These are phyloP conservation scores for Pseudochromis fuscus DNA, from an alignment of 2,797 vertebrate species.

Conservation along the genomic window DNA sequence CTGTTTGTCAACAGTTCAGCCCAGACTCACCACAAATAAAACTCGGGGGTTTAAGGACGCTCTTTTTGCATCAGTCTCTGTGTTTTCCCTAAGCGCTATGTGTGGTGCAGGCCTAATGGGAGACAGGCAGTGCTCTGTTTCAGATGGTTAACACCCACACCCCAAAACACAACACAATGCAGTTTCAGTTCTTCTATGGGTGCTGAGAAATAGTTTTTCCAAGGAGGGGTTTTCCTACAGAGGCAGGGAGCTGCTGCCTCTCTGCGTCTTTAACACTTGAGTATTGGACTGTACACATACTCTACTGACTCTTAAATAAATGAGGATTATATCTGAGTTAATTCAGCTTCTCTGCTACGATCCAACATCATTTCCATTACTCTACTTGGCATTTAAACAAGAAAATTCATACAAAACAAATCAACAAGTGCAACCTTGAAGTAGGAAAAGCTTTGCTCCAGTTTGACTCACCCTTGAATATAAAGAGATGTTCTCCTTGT, in stretches of 20 bases:
- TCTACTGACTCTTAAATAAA: not conserved
- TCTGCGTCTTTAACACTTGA: constrained; percentile 11
- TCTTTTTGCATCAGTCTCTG: not conserved
- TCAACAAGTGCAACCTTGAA: not conserved
- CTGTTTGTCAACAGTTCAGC: not conserved
- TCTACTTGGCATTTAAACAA: not conserved
- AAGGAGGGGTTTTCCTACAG: constrained; percentile 63
- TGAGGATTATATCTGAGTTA: not conserved
- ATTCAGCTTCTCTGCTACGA: not conserved
- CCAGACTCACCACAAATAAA: not conserved
- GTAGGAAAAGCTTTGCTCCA: not conserved
- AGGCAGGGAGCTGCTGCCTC: constrained; percentile 22
- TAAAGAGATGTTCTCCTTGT: constrained; percentile 86
- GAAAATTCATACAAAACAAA: not conserved
- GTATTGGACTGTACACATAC: not conserved
- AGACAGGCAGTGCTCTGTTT: constrained; percentile 74
- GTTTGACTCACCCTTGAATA: constrained; percentile 87
- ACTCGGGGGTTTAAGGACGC: not conserved
- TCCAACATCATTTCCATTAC: not conserved
- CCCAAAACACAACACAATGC: constrained; percentile 73
- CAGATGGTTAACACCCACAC: constrained; percentile 63
- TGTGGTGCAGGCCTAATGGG: constrained; percentile 29
- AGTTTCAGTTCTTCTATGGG: constrained; percentile 70
- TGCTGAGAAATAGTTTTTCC: constrained; percentile 69
- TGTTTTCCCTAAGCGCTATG: constrained; percentile 13